Evolutionary conservation across 2,888 invertebrate species (phyloP).

Genomic region (Epirrhoe tristata): DNA sequence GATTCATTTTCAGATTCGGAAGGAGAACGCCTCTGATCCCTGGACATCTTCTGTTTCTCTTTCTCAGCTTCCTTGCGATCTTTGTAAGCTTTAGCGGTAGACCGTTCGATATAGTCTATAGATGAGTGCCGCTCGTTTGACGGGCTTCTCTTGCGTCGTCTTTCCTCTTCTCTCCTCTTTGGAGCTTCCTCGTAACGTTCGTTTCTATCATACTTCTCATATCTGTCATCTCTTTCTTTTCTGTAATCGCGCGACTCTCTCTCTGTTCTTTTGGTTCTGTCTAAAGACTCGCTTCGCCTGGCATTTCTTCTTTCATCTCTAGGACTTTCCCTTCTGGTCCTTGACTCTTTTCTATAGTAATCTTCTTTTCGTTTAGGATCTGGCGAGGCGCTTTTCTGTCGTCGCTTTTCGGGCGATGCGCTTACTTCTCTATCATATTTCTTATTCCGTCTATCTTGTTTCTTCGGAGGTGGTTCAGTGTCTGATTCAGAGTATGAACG

Average conservation of each 20-base stretch:
- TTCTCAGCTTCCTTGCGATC: slow-evolving; percentile 62
- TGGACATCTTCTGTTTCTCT: slow-evolving; percentile 62
- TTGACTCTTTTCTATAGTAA: slow-evolving; percentile 54
- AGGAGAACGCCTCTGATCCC: slow-evolving; percentile 55
- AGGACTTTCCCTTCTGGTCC: slow-evolving; percentile 54
- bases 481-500: slow-evolving; percentile 64
- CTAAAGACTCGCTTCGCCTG: slow-evolving; percentile 51
- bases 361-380: slow-evolving; percentile 58
- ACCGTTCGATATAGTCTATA: slow-evolving; percentile 59
- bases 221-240: slow-evolving; percentile 49
- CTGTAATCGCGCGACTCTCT: slow-evolving; percentile 54
- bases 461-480: slow-evolving; percentile 51
- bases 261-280: slow-evolving; percentile 51
- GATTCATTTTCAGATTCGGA: slow-evolving; percentile 68
- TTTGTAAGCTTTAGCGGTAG: slow-evolving; percentile 57
- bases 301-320: slow-evolving; percentile 55
- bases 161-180: slow-evolving; percentile 37
- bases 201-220: slow-evolving; percentile 52
- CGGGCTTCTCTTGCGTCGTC: slow-evolving; percentile 58
- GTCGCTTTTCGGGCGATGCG: slow-evolving; percentile 68
- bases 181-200: slow-evolving; percentile 59
- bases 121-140: slow-evolving; percentile 64
- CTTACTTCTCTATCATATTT: slow-evolving; percentile 60
- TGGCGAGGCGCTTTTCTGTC: slow-evolving; percentile 64
- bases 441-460: slow-evolving; percentile 59